Evolutionary conservation across 1,140 invertebrate species (phyloP).

Genomic region (Camponotus vicinus): DNA sequence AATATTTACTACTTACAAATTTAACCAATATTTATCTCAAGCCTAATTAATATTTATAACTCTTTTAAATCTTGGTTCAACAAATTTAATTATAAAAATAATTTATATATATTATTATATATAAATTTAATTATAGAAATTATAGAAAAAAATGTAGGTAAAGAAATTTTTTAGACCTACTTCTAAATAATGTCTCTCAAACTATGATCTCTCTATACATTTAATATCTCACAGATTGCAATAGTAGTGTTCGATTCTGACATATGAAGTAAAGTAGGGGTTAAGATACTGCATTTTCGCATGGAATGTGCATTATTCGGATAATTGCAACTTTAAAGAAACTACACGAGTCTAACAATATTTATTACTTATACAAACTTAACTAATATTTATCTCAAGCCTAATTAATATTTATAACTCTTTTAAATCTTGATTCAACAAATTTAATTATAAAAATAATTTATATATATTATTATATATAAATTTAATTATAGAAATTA

Average conservation of each 20-base stretch:
- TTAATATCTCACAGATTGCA: neutral
- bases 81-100: neutral
- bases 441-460: neutral
- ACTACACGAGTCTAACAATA: neutral
- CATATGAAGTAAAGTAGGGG: neutral
- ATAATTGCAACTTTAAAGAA: conserved; percentile 7
- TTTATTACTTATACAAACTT: no score
- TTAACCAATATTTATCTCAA: no score
- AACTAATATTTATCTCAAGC: no score
- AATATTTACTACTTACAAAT: no score
- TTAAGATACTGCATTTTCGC: conserved; percentile 43
- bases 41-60: no score
- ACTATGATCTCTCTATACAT: neutral
- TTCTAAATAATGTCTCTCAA: neutral
- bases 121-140: no score
- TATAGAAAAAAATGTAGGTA: no score
- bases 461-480: no score
- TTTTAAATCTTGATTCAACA: neutral
- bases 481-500: no score
- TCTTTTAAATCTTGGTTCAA: neutral
- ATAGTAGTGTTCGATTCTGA: conserved; percentile 52
- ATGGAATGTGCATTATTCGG: neutral
- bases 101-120: no score
- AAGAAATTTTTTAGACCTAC: neutral
- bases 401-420: no score